These are phyloP conservation scores for Eledone cirrhosa DNA, from an alignment of 2,888 invertebrate species.

Conservation along the genomic window DNA sequence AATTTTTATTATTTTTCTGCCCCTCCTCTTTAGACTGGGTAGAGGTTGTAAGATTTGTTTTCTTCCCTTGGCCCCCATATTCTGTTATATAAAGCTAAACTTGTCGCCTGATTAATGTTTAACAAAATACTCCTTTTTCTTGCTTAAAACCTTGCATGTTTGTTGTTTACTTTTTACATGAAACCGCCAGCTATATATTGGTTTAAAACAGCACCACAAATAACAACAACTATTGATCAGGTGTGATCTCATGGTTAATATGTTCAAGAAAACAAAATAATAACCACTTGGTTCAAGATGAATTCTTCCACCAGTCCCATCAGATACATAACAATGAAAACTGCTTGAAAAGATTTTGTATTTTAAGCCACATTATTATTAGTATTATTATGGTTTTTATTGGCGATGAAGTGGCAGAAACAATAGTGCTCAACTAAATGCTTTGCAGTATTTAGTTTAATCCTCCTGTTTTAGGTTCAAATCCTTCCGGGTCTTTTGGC, in stretches of 20 bases:
- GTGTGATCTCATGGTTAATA: no score
- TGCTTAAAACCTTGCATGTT: conserved; percentile 20
- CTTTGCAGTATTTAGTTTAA: no score
- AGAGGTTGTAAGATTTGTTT: no score
- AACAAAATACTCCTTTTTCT: conserved; percentile 15
- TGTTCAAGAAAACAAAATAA: not conserved
- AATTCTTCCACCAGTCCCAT: conserved; percentile 34
- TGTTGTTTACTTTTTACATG: not conserved
- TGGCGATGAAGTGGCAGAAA: no score
- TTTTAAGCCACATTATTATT: conserved; percentile 12
- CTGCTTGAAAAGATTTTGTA: conserved; percentile 8
- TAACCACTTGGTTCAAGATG: conserved; percentile 36
- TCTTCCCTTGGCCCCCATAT: no score
- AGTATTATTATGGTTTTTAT: not conserved
- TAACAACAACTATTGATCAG: no score
- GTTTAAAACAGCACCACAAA: no score
- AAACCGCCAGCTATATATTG: not conserved
- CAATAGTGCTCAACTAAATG: no score
- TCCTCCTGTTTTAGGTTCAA: no score
- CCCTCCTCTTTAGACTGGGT: no score
- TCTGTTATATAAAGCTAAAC: not conserved
- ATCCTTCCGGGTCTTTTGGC: no score
- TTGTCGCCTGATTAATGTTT: conserved; percentile 25
- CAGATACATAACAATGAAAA: conserved; percentile 24
- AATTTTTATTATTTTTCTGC: not conserved